Evolutionary conservation across 2,797 vertebrate species (phyloP), one percentile per base, ranked within the genome.

Genomic region (Parauchenoglanis ngamensis): DNA sequence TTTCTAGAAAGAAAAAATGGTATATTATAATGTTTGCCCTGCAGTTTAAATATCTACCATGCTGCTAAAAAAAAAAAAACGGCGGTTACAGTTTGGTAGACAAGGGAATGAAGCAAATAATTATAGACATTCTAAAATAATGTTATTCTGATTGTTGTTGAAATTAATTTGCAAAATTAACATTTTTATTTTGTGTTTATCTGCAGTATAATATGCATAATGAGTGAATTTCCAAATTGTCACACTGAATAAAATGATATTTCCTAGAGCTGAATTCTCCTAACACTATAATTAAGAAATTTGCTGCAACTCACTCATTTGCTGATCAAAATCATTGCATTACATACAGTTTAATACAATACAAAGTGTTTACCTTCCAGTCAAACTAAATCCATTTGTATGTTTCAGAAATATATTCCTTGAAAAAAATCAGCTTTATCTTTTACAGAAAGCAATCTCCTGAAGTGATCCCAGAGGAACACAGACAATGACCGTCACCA

Each of bases 391-490:
- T 90, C 61, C 54, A 81, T 79, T 85, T 86, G 82, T 87, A 89
- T 86, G 81, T 79, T 85, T 85, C 59, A 79, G 83, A 67, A 83
- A 76, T 83, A 76, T 87, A 83, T 84, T 80, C 17, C 65, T 88
- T 61, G 23, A 84, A 61, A 70, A 73, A 61, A 44, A 40, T 25
- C 49, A 57, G 61, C 83, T 75, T 79, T 49, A 77, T 83, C n/a
- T 90, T 89, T 89, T 86, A 86, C 76, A 84, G 75, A 52, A 90
- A 86, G 75, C 87, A 90, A 85, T 91, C 72, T 91, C 83, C 73
- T 76, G 68, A 80, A 90, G 87, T 59, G 85, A 84, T 90, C 88
- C 85, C 86, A 31, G 59, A 87, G 85, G 89, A 90, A 35, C 49
- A 82, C 86, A 90, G 90, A 90, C 89, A 88, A 88, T 78, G 77